Evolutionary conservation across 2,797 vertebrate species (phyloP).

Genomic region (Lagocephalus sceleratus): DNA sequence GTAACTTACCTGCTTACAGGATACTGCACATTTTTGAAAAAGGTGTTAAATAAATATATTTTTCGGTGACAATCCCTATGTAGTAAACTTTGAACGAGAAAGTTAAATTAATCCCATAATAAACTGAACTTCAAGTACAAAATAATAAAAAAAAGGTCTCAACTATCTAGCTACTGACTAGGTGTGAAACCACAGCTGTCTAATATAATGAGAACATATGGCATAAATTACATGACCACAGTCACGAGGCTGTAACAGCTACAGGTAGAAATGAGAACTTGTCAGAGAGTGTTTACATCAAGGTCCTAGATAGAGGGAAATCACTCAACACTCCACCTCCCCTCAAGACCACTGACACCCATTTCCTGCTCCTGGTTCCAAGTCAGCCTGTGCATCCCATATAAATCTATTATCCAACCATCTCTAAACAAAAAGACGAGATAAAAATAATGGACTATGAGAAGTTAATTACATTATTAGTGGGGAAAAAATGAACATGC

Average conservation of each 20-base stretch:
- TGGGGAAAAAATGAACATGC: neutral
- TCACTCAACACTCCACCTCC: constrained; percentile 33
- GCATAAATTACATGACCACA: constrained; percentile 1
- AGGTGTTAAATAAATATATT: no score
- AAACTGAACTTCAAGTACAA: no score
- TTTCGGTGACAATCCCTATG: no score
- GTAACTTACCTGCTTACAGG: no score
- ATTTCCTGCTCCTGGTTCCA: constrained; percentile 32
- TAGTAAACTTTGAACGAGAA: no score
- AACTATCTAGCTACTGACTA: neutral
- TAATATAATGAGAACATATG: neutral
- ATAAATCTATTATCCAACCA: constrained; percentile 2
- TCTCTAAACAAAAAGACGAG: neutral
- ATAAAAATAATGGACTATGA: neutral
- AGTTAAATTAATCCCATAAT: no score
- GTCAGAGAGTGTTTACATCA: constrained; percentile 38
- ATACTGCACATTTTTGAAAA: no score
- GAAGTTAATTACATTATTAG: neutral
- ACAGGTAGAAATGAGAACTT: constrained; percentile 10
- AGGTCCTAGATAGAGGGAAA: constrained; percentile 22
- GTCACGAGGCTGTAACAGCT: neutral
- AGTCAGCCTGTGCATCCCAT: no score
- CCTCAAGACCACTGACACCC: constrained; percentile 46
- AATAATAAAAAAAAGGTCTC: no score
- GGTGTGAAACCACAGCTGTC: constrained; percentile 6